phyloP scores from a whole-genome alignment of 1,140 invertebrate genomes.

The Nasonia longicornis region DNA sequence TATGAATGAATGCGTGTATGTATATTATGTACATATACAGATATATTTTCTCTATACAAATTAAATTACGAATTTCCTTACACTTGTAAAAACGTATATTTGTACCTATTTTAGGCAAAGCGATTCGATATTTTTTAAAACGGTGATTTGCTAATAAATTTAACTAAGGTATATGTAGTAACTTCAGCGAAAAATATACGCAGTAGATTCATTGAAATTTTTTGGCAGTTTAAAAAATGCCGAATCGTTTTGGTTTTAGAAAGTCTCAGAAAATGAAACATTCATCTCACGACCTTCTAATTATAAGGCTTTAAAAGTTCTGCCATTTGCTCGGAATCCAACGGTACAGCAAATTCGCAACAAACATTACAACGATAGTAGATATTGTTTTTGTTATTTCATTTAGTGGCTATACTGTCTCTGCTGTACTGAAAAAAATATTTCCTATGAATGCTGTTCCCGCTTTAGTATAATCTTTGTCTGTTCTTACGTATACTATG shows the following conservation, averaged over 20 bases:
- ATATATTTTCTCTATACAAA: slow-evolving; percentile 57
- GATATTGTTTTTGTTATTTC: background rate
- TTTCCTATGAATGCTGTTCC: background rate
- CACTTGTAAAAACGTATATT: slow-evolving; percentile 50
- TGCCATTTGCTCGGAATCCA: background rate
- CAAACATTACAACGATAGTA: slow-evolving; percentile 27
- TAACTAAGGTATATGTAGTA: slow-evolving; percentile 35
- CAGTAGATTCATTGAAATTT: slow-evolving; percentile 36
- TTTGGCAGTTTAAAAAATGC: slow-evolving; percentile 4
- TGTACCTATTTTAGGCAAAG: slow-evolving; percentile 53
- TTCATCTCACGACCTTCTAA: slow-evolving; percentile 15
- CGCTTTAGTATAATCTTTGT: slow-evolving; percentile 3
- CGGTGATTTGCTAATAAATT: background rate
- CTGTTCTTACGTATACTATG: slow-evolving; percentile 1
- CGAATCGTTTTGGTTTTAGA: slow-evolving; percentile 41
- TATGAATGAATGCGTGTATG: slow-evolving; percentile 46
- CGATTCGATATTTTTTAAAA: slow-evolving; percentile 50
- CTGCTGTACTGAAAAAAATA: background rate
- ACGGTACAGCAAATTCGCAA: slow-evolving; percentile 18
- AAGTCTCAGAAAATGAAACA: slow-evolving; percentile 27
- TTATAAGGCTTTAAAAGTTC: slow-evolving; percentile 38
- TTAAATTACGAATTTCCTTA: slow-evolving; percentile 56
- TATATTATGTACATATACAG: slow-evolving; percentile 51
- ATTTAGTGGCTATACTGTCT: background rate
- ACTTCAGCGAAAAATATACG: slow-evolving; percentile 25